Percentiles rank a stretch among this genome's conserved stretches.
phyloP scores from a whole-genome alignment of 2,888 invertebrate species.

The Dysmachus trigonus region DNA sequence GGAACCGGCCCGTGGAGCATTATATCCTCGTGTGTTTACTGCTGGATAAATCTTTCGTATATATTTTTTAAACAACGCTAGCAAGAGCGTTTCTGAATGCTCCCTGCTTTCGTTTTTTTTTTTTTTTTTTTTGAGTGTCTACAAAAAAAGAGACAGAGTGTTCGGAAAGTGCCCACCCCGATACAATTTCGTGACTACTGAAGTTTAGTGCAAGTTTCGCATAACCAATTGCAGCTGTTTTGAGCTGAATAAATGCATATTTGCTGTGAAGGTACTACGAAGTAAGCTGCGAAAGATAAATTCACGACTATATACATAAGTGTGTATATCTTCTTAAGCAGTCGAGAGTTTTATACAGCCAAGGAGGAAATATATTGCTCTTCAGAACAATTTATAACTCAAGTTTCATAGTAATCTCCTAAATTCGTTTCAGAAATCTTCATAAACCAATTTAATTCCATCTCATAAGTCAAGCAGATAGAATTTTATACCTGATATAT shows the following conservation, averaged over 20 bases:
- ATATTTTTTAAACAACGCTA: not conserved
- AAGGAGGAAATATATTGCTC: not conserved
- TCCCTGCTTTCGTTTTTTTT: not conserved
- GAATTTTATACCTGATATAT: not conserved
- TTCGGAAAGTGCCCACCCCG: not conserved
- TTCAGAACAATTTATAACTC: not conserved
- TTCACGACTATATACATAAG: not conserved
- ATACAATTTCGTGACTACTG: not conserved
- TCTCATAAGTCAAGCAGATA: not conserved
- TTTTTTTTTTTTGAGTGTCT: not conserved
- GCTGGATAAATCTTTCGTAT: constrained; percentile 6
- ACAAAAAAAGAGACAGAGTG: not conserved
- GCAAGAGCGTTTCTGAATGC: not conserved
- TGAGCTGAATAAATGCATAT: not conserved
- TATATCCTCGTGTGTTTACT: not conserved
- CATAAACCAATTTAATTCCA: not conserved
- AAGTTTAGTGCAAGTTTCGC: not conserved
- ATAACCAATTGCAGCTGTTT: not conserved
- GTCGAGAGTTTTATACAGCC: not conserved
- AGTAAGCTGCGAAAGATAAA: not conserved
- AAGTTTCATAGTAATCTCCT: not conserved
- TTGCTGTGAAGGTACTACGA: not conserved
- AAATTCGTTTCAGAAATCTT: not conserved
- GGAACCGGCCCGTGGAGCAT: not conserved
- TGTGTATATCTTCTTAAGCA: not conserved